Conservation (phyloP, 2,113 vertebrate species). For the Macquaria ambigua region DNA sequence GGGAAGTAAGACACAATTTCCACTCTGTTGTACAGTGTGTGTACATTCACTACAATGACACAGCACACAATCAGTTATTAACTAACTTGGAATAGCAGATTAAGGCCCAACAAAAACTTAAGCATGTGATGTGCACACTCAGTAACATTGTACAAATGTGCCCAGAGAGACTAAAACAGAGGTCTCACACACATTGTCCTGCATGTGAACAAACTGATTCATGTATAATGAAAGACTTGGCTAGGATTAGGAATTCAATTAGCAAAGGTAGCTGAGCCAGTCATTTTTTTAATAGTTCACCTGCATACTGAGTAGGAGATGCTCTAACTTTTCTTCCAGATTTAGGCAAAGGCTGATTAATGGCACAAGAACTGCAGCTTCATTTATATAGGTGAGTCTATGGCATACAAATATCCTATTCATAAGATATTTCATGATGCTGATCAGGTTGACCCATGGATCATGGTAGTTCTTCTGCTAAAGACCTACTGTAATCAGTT, state of each 20-base stretch:
- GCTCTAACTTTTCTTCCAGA: slow-evolving; percentile 1
- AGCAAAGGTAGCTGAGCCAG: too few relatives aligned
- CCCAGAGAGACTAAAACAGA: too few relatives aligned
- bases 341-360: slow-evolving; percentile 9
- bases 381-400: not conserved
- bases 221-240: too few relatives aligned
- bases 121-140: too few relatives aligned
- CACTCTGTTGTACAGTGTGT: not conserved
- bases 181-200: too few relatives aligned
- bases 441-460: not conserved
- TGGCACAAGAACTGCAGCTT: not conserved
- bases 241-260: too few relatives aligned
- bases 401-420: not conserved
- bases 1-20: slow-evolving; percentile 4
- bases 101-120: too few relatives aligned
- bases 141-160: too few relatives aligned
- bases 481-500: not conserved
- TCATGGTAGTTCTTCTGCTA: not conserved
- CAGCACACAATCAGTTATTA: not conserved
- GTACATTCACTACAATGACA: slow-evolving; percentile 5
- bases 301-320: not conserved
- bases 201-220: too few relatives aligned
- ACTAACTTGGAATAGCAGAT: too few relatives aligned
- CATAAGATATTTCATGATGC: not conserved
- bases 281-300: not conserved